These are phyloP conservation scores for Ibycter americanus DNA, from an alignment of 2,797 vertebrate genomes.

Conservation along the genomic window DNA sequence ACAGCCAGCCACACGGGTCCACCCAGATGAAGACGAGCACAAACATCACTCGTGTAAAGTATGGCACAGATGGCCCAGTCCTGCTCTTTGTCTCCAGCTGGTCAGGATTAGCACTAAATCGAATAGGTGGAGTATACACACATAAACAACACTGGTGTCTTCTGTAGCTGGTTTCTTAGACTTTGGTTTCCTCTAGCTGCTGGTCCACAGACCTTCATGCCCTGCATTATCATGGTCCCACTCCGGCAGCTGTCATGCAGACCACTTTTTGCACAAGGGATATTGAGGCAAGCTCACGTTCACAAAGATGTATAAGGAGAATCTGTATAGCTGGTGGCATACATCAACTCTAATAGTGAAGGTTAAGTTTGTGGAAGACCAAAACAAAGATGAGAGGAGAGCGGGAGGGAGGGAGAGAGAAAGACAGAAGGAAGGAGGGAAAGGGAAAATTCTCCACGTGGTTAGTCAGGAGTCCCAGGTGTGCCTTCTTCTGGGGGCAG, in stretches of 20 bases:
- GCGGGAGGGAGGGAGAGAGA: background rate
- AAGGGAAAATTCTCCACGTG: background rate
- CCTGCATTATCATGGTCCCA: background rate
- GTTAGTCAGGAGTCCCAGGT: background rate
- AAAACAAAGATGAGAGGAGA: background rate
- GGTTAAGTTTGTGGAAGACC: background rate
- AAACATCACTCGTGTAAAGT: background rate
- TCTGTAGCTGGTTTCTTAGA: background rate
- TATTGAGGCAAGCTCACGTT: background rate
- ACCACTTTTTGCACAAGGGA: background rate
- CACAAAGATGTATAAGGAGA: background rate
- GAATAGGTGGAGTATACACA: background rate
- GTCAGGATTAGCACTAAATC: background rate
- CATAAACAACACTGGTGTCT: background rate
- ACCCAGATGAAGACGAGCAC: background rate
- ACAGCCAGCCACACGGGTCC: background rate
- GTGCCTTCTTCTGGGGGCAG: fast-evolving
- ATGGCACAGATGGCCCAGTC: background rate
- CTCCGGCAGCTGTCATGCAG: background rate
- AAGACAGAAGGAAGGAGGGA: background rate
- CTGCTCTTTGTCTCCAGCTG: background rate
- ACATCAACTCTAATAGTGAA: background rate
- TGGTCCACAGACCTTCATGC: background rate
- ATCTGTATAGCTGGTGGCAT: background rate
- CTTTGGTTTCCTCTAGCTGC: background rate